Conservation (phyloP, 2,797 vertebrate species). For the Sebastes matsubarae region DNA sequence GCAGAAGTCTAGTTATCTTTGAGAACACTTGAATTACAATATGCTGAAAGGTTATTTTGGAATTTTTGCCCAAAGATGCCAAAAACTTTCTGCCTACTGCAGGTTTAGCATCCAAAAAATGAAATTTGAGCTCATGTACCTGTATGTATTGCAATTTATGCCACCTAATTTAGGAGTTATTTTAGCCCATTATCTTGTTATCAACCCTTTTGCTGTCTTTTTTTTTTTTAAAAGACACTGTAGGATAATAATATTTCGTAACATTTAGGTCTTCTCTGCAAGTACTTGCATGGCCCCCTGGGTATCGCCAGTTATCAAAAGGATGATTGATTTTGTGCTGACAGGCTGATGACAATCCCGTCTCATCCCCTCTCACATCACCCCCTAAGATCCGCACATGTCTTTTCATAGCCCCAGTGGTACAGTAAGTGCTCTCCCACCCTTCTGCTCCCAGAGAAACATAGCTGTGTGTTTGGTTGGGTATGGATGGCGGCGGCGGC, state of each 20-base stretch:
- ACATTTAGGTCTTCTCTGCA: constrained; percentile 25
- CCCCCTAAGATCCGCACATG: constrained; percentile 63
- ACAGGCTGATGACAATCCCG: constrained; percentile 72
- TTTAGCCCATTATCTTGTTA: background rate
- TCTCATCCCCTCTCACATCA: constrained; percentile 70
- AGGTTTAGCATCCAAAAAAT: background rate
- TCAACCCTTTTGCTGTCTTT: background rate
- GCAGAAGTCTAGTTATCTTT: no score
- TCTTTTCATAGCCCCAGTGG: constrained; percentile 66
- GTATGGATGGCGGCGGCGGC: constrained; percentile 24
- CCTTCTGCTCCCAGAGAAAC: constrained; percentile 46
- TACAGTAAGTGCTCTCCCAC: constrained; percentile 69
- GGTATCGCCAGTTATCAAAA: constrained; percentile 61
- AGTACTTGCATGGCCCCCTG: constrained; percentile 29
- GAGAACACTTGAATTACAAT: no score
- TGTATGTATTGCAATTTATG: background rate
- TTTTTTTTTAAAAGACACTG: constrained; percentile 3
- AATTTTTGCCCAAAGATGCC: no score
- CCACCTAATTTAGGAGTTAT: background rate
- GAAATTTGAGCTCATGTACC: background rate
- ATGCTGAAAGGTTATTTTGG: no score
- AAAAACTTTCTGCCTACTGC: no score
- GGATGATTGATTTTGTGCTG: constrained; percentile 75
- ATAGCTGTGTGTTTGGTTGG: constrained; percentile 47
- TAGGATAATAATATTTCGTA: constrained; percentile 27